Evolutionary conservation across 2,888 invertebrate species (phyloP), one percentile per base, ranked within the genome.

Genomic region (Eueremaeus valkanovi): DNA sequence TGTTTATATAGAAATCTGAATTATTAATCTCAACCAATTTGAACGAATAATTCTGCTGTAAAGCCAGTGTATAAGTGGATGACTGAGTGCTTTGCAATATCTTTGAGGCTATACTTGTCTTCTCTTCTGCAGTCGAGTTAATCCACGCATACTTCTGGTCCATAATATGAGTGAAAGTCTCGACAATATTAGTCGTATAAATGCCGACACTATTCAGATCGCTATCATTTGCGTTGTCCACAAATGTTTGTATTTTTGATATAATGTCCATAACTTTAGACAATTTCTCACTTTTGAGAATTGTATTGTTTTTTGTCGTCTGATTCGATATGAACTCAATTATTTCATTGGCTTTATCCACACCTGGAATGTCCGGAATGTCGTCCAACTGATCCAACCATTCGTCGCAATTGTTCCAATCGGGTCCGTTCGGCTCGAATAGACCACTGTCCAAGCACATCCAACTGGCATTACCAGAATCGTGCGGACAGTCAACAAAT

Each of bases 91-190:
- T 18, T 8, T n/a, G 5, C 21, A 66, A 21, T 36, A 66, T 66
- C n/a, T 18, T 21, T 36, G 33, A 33, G 21, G 66, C 66, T n/a
- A 66, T 11, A 18, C 16, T 9, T 66, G 66, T 31, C 36, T 21
- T 66, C n/a, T 66, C 21, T 1, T 66, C n/a, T 33, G 36, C 36
- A 3, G 66, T 66, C 3, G 66, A 33, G 21, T 66, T 66, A 31
- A 31, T 31, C 66, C 66, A 66, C 9, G 66, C 66, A 13, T 66
- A 21, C n/a, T 33, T 66, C 21, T 66, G 66, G 16, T 66, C 66
- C 8, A 66, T 36, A n/a, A 66, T 66, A n/a, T 66, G 16, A 16
- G n/a, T 21, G 21, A 36, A 66, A 8, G 66, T 21, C 16, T 66
- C 36, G 11, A 66, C 8, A 2, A 66, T 66, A 36, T 33, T 36